phyloP scores from a whole-genome alignment of 2,113 vertebrate genomes.

The Noctilio leporinus region DNA sequence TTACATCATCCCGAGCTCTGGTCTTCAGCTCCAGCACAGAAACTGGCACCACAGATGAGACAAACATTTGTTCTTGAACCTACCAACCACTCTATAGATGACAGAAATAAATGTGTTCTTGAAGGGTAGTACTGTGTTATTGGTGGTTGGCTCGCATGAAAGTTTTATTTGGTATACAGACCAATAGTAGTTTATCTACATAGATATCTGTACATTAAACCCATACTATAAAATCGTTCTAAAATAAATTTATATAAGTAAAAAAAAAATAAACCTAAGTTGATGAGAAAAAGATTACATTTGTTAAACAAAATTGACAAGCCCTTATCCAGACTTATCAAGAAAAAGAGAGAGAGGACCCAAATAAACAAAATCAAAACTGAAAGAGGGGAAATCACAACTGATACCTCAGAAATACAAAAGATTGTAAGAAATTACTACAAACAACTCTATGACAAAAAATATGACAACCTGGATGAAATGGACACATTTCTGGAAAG shows the following conservation, averaged over 20 bases:
- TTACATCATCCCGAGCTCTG: neutral
- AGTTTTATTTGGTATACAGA: neutral
- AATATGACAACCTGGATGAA: too few species aligned
- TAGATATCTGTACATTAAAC: neutral
- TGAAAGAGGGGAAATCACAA: too few species aligned
- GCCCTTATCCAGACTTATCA: too few species aligned
- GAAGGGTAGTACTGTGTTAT: neutral
- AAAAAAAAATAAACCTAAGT: neutral
- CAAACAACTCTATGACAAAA: too few species aligned
- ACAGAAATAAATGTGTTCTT: neutral
- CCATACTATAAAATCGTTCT: neutral
- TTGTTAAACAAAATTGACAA: too few species aligned
- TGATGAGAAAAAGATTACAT: neutral
- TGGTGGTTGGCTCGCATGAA: neutral
- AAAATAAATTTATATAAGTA: neutral
- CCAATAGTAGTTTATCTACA: neutral
- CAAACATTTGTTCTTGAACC: neutral
- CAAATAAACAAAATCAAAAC: too few species aligned
- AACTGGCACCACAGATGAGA: neutral
- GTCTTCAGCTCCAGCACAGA: neutral
- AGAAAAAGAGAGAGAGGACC: too few species aligned
- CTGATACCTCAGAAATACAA: too few species aligned
- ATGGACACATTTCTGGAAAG: too few species aligned
- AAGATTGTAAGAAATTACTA: too few species aligned
- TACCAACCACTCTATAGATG: too few species aligned